Evolutionary conservation across 2,113 vertebrate species (phyloP).

Genomic region (Rhadina sibilatrix): DNA sequence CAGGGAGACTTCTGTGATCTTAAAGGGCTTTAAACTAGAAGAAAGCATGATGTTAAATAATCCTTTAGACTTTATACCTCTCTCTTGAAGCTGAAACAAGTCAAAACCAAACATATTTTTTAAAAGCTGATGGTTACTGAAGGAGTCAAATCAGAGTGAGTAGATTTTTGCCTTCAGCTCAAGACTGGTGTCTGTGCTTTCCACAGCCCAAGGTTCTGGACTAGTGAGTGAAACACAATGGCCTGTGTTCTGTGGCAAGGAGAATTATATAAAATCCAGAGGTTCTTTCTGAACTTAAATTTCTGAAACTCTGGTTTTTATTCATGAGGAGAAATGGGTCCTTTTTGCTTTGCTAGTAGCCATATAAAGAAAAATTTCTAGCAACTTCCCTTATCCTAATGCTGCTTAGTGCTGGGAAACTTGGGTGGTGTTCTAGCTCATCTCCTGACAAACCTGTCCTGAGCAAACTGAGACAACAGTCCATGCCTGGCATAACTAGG

Average conservation of each 20-base stretch:
- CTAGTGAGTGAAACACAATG: not conserved
- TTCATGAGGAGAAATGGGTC: not conserved
- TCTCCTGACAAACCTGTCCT: not conserved
- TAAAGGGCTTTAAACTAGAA: not conserved
- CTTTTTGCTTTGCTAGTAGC: not conserved
- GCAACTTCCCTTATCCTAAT: not conserved
- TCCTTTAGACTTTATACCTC: rapidly evolving
- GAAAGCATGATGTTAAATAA: rapidly evolving
- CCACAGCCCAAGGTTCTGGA: not conserved
- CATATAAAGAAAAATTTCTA: not conserved
- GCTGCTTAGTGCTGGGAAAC: not conserved
- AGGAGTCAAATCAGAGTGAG: not conserved
- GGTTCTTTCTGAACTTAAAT: not conserved
- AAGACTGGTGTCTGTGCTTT: not conserved
- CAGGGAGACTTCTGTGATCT: not conserved
- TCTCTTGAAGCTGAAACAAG: not conserved
- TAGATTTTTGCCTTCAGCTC: not conserved
- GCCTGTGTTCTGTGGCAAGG: not conserved
- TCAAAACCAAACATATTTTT: rapidly evolving
- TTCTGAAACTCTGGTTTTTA: not conserved
- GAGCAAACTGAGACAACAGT: not conserved
- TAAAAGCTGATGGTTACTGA: not conserved
- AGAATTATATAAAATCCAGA: not conserved
- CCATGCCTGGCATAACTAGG: not conserved
- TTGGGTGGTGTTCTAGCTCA: not conserved